phyloP scores from a whole-genome alignment of 1,140 invertebrate genomes.

The Stenopsyche tienmushanensis region DNA sequence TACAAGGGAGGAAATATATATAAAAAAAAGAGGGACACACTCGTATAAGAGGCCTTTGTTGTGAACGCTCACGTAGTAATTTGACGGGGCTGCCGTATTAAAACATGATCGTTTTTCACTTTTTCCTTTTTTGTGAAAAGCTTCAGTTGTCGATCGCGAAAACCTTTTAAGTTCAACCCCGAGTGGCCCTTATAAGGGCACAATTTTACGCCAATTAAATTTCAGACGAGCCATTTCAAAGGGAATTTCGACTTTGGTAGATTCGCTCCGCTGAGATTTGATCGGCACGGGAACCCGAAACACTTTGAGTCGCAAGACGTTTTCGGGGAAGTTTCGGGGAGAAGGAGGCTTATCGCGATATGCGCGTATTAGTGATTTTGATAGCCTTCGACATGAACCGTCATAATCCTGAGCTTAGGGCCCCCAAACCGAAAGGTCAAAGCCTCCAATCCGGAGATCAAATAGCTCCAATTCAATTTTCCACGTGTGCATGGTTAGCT shows the following conservation, averaged over 20 bases:
- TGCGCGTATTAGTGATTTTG: constrained; percentile 10
- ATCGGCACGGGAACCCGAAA: constrained; percentile 3
- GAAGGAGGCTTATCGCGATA: too few species aligned
- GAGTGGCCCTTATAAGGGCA: constrained; percentile 1
- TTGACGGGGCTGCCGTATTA: too few species aligned
- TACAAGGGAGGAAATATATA: too few species aligned
- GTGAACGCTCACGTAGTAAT: too few species aligned
- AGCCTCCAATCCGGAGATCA: not conserved
- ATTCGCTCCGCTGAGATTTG: not conserved
- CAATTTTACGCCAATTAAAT: constrained; percentile 36
- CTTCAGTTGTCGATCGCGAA: too few species aligned
- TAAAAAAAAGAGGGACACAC: too few species aligned
- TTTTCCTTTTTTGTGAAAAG: too few species aligned
- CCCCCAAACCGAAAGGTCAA: constrained; percentile 2
- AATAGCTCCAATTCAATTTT: constrained; percentile 18
- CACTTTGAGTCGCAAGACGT: not conserved
- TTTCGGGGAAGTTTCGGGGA: not conserved
- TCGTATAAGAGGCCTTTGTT: too few species aligned
- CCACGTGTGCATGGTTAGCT: constrained; percentile 4
- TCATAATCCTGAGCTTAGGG: too few species aligned
- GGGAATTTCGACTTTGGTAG: constrained; percentile 12
- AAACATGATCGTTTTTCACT: too few species aligned
- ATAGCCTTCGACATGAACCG: constrained; percentile 11
- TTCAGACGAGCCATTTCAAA: constrained; percentile 19
- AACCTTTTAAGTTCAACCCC: too few species aligned